A percentile compares a stretch with the other conserved stretches of the same genome.
Conservation (phyloP, 2,113 vertebrate genomes). For the Pycnonotus jocosus region DNA sequence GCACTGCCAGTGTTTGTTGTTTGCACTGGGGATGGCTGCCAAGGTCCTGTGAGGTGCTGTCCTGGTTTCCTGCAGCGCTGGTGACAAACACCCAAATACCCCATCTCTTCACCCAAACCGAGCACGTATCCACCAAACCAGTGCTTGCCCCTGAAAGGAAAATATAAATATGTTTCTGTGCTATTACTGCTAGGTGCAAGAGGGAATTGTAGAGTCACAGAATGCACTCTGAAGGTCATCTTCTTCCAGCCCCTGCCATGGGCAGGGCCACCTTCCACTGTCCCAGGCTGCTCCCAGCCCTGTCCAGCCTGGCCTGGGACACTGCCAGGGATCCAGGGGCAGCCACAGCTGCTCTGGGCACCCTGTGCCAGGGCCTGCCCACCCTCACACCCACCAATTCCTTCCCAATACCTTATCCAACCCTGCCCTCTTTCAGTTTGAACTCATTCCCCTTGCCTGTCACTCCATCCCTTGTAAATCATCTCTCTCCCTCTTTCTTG, state of each 20-base stretch:
- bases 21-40: accelerated
- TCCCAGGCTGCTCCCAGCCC: not conserved
- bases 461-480: not conserved
- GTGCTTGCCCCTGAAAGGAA: accelerated
- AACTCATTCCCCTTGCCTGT: not conserved
- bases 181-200: accelerated
- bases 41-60: not conserved
- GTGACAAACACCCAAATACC: not conserved
- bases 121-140: accelerated
- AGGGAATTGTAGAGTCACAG: not conserved
- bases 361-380: not conserved
- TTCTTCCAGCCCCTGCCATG: accelerated
- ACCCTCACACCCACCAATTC: accelerated
- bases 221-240: not conserved
- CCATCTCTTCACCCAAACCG: not conserved
- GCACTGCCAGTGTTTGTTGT: not conserved
- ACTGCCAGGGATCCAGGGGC: not conserved
- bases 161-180: not conserved
- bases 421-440: too few relatives aligned
- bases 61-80: not conserved
- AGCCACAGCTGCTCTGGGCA: not conserved
- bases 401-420: accelerated
- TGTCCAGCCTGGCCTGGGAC: accelerated
- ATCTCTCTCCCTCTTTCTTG: too few relatives aligned
- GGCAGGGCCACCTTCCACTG: not conserved